Percentiles rank a stretch among this genome's conserved stretches.
Evolutionary conservation across 2,113 vertebrate species (phyloP).

Genomic region (Aepyceros melampus): DNA sequence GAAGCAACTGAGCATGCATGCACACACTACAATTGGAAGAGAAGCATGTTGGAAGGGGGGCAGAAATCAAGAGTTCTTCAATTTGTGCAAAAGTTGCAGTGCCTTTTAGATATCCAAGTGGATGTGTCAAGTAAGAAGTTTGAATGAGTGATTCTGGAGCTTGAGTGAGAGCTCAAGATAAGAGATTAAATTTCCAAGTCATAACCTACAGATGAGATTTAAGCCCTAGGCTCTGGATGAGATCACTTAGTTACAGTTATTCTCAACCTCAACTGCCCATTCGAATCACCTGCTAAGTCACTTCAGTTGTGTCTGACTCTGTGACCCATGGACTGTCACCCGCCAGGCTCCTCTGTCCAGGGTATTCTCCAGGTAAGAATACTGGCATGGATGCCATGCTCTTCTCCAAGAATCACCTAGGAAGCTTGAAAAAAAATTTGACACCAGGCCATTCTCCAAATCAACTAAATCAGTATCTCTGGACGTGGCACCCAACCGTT

Average conservation of each 20-base stretch:
- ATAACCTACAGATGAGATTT: not conserved
- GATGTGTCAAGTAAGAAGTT: not conserved
- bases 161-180: not conserved
- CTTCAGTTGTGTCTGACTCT: not conserved
- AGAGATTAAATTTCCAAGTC: not conserved
- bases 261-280: not conserved
- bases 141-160: not conserved
- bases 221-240: not conserved
- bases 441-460: not conserved
- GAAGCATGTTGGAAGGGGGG: not conserved
- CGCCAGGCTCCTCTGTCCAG: not conserved
- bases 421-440: not conserved
- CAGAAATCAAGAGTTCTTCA: not conserved
- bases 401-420: not conserved
- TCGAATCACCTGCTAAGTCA: not conserved
- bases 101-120: not conserved
- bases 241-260: not conserved
- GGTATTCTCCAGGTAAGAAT: not conserved
- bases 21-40: not conserved
- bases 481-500: not conserved
- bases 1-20: not conserved
- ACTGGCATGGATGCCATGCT: not conserved
- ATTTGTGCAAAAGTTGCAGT: not conserved
- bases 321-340: not conserved
- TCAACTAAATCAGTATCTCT: not conserved